Base-by-base conservation (phyloP, 1,140 invertebrate genomes). In the Drosophila takahashii region DNA sequence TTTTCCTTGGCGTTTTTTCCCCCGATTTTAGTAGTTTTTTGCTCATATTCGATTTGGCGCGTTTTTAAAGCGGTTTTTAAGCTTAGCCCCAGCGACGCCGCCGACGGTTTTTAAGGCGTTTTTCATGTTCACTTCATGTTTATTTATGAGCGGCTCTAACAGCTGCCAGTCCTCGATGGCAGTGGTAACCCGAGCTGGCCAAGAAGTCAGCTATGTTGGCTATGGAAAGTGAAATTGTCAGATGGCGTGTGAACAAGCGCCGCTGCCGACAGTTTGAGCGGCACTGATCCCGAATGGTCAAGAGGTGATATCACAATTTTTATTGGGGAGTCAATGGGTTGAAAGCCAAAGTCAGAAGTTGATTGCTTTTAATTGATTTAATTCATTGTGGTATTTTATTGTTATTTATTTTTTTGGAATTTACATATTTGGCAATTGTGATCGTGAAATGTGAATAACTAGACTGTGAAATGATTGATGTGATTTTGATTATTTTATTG, bases 101-200 rank as follows among this genome's bases (percentile, higher is more conserved):
- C 36, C 44, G 15, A 41, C 52, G 58, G 60, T 79, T 83, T 77
- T 87, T 77, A 84, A 77, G 73, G 71, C 71, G 67, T 77, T 89
- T 86, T 84, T 83, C 80, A 80, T 89, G 83, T 87, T 76, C 81
- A 83, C 89, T 89, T 87, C 85, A 87, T 87, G 83, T 87, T 87
- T 87, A 87, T 87, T 89, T 87, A 87, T 87, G 83, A 87, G 79
- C 83, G 50, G 54, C 70, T 75, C 76, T 18, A 81, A 57, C 74
- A 87, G 81, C 74, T 85, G 83, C 62, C 81, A 81, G 34, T 39
- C 64, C 59, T 29, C 58, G 27, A 32, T 22, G 64, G 29, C 64
- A 27, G 41, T 34, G 56, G 83, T 89, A 87, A 87, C 72, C 53
- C 41, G 84, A 89, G 77, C 45, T 45, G 64, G 45, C 41, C 60